Evolutionary conservation across 1,140 invertebrate genomes (phyloP), one percentile per base, ranked within the genome.

Genomic region (Drosophila jambulina): DNA sequence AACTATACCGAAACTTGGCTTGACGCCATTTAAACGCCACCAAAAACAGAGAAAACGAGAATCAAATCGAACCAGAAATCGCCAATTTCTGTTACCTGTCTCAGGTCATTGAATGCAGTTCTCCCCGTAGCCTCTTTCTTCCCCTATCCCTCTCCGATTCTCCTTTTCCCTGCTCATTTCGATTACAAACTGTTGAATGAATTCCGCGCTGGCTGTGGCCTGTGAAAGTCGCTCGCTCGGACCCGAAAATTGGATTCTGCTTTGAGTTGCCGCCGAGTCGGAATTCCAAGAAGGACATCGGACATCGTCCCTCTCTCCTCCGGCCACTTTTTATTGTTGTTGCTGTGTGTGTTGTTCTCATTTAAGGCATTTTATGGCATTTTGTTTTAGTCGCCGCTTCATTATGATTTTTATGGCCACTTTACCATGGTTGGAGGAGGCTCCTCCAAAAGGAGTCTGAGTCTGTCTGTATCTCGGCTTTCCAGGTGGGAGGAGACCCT

Each of bases 321-420:
- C 64, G 32, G 23, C 21, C 42, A 19, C 49, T 32, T 42, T 56
- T 62, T 82, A 56, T 76, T 67, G 40, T 60, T 69, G 32, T 58
- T 58, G 25, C 57, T 57, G 12, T 15, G 19, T 53, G 53, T 38
- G 15, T 36, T 56, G 78, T 90, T 88, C 83, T 88, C 81, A 88
- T 90, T 90, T 90, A 85, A 81, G 65, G 75, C 75, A 88, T 88
- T 90, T 90, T 84, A 90, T 81, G 81, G 85, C 85, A 88, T 88
- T 88, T 88, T 84, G 84, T 84, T 88, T 84, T 81, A 90, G 85
- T 88, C 78, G 85, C 81, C 85, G 85, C 81, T 88, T 88, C 85
- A 88, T 88, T 88, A 88, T 88, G 85, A 88, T 90, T 88, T 88
- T 90, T 88, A 88, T 90, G 78, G 85, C 78, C 85, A 85, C 81